Conservation (phyloP, 1,140 invertebrate genomes). For the Drosophila lowei region DNA sequence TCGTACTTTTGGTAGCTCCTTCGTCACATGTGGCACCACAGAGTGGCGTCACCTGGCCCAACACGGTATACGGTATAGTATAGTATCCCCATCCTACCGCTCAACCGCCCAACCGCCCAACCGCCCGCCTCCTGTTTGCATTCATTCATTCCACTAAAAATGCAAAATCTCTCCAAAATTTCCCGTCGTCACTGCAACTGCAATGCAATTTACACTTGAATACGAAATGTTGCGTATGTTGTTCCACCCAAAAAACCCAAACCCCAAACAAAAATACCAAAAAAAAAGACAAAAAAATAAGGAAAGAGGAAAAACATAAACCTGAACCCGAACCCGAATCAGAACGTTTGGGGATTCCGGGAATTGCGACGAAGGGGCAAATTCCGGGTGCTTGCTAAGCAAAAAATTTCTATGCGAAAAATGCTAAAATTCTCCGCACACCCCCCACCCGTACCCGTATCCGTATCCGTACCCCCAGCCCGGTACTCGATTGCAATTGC, state of each 20-base stretch:
- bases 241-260: slow-evolving; percentile 6
- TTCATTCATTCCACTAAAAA: slow-evolving; percentile 58
- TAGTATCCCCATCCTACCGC: neutral
- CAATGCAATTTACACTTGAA: slow-evolving; percentile 77
- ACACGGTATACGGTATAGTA: slow-evolving; percentile 28
- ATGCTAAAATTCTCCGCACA: slow-evolving; percentile 51
- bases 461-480: too few relatives aligned
- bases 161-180: slow-evolving; percentile 62
- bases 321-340: slow-evolving; percentile 18
- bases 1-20: slow-evolving; percentile 30
- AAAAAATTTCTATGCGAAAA: slow-evolving; percentile 64
- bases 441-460: slow-evolving; percentile 1
- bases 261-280: neutral
- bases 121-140: slow-evolving; percentile 29
- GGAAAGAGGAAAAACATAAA: slow-evolving; percentile 43
- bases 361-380: neutral
- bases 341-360: slow-evolving; percentile 16
- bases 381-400: slow-evolving; percentile 20
- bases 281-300: slow-evolving; percentile 8
- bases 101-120: neutral
- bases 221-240: slow-evolving; percentile 56
- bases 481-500: slow-evolving; percentile 52
- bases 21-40: slow-evolving; percentile 41
- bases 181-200: slow-evolving; percentile 50
- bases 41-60: slow-evolving; percentile 58